Evolutionary conservation across 2,797 vertebrate species (phyloP), one percentile per base, ranked within the genome.

Genomic region (Sebastes iracundus): DNA sequence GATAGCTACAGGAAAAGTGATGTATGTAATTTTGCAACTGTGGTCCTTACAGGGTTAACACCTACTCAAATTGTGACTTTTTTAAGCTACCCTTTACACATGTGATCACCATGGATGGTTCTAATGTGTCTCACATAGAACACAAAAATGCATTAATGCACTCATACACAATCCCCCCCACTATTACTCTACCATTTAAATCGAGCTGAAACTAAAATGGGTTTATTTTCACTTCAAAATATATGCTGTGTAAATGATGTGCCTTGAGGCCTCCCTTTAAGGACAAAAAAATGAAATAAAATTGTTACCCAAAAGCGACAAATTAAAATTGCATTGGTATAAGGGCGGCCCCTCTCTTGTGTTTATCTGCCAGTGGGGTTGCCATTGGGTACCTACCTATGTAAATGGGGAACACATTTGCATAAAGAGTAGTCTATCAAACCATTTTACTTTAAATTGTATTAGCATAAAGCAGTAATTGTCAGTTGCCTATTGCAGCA

Each of bases 401-500:
- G 38, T 53, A 55, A 42, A 55, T 7, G 0, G 7, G 10, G 23
- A 60, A 12, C 0, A 2, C 14, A 56, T 76, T 69, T 49, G 64
- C 68, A 81, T 79, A 71, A 82, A 55, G 4, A 22, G 13, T 22
- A 28, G 18, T 32, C 55, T 73, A 80, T 59, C 14, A 27, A 73
- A 83, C 56, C 6, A 73, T 42, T 63, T 61, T 3, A 49, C 46
- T 56, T 56, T 9, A 23, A 63, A 42, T n/a, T 5, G 8, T 38
- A 77, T 80, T 66, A 52, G 64, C 62, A 64, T 65, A 59, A 67
- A 73, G 32, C 49, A 42, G 56, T 58, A 59, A 72, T 72, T 69
- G n/a, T 22, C 16, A 61, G 20, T 18, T 61, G 49, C 10, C 25
- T 72, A n/a, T 49, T 46, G 52, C 35, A 5, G 30, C 11, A 70